Evolutionary conservation across 2,888 invertebrate species (phyloP).

Genomic region (Nemotelus pantherinus): DNA sequence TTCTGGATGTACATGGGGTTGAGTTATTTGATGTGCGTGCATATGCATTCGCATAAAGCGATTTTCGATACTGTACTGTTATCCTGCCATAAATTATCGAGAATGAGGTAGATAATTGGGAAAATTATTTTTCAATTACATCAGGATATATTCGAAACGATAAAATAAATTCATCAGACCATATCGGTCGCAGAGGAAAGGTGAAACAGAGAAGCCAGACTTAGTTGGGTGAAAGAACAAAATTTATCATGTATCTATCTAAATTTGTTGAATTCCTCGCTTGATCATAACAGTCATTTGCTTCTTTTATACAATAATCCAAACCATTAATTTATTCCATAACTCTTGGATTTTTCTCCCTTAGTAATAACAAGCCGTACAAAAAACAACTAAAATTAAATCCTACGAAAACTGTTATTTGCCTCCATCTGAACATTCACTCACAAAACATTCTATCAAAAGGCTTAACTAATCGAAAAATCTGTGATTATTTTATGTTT

Average conservation of each 20-base stretch:
- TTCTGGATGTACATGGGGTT: not conserved
- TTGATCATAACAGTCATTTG: too few relatives aligned
- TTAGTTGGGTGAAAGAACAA: too few relatives aligned
- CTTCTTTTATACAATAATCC: too few relatives aligned
- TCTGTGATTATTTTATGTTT: constrained; percentile 7
- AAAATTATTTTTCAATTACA: constrained; percentile 2
- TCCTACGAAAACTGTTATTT: not conserved
- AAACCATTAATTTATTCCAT: too few relatives aligned
- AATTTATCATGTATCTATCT: too few relatives aligned
- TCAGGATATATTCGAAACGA: not conserved
- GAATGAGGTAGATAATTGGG: not conserved
- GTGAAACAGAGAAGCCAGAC: too few relatives aligned
- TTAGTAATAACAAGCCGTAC: not conserved
- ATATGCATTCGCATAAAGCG: not conserved
- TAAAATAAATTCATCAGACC: too few relatives aligned
- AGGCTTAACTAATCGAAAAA: not conserved
- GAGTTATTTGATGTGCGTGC: not conserved
- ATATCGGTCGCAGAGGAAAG: too few relatives aligned
- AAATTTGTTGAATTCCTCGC: too few relatives aligned
- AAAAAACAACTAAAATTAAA: not conserved
- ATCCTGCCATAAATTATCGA: not conserved
- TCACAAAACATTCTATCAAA: not conserved
- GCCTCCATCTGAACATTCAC: too few relatives aligned
- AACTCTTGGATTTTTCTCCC: too few relatives aligned
- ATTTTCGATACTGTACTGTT: not conserved